Conservation (phyloP, 2,113 vertebrate species). For the Ophthalmolycus amberensis region DNA sequence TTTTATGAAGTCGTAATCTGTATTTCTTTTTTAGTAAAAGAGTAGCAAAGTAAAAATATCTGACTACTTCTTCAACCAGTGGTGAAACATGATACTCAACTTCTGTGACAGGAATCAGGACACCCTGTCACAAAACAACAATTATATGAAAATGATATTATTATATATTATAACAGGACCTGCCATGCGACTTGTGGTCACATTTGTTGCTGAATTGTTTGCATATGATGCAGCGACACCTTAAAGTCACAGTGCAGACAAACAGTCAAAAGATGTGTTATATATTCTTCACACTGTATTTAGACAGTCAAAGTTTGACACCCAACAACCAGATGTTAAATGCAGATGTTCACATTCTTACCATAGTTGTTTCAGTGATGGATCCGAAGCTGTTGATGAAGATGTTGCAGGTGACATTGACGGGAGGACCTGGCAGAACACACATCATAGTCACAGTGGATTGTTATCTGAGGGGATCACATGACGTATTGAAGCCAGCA, state of each 20-base stretch:
- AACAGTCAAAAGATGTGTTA: neutral
- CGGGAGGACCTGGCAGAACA: constrained; percentile 87
- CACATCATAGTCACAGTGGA: constrained; percentile 4
- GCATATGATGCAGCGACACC: neutral
- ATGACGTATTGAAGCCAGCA: constrained; percentile 11
- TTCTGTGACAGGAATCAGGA: neutral
- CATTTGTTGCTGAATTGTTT: neutral
- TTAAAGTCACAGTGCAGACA: neutral
- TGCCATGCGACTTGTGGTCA: neutral
- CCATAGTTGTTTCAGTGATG: constrained; percentile 96
- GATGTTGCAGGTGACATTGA: constrained; percentile 98
- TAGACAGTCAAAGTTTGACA: neutral
- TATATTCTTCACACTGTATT: neutral
- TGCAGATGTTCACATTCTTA: constrained; percentile 73
- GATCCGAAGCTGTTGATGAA: constrained; percentile 98
- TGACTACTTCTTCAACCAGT: neutral
- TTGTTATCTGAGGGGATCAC: constrained; percentile 15
- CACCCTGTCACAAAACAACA: neutral
- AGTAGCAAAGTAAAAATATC: neutral
- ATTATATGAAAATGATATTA: neutral
- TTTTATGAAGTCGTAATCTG: neutral
- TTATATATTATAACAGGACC: too few relatives aligned
- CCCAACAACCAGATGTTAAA: neutral
- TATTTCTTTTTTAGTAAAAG: neutral
- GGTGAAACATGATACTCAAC: neutral